Evolutionary conservation across 2,113 vertebrate genomes (phyloP).

Genomic region (Emydura subglobosa): DNA sequence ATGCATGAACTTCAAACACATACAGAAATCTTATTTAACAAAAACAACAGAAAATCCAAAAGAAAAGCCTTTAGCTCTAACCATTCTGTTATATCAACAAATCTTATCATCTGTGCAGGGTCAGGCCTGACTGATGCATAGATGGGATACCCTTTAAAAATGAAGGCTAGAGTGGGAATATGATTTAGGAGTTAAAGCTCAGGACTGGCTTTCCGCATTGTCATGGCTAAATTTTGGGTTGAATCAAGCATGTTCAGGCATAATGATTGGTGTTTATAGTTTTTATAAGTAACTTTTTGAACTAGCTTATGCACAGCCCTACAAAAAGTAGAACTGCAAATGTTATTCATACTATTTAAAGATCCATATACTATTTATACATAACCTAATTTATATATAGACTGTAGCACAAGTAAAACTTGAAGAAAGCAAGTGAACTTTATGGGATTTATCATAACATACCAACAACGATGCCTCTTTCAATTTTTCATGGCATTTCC

Average conservation of each 20-base stretch:
- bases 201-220: not conserved
- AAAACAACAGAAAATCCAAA: not conserved
- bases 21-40: not conserved
- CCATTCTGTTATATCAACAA: not conserved
- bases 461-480: not conserved
- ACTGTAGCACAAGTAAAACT: not conserved
- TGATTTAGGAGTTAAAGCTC: not conserved
- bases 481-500: constrained; percentile 7
- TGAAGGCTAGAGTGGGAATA: not conserved
- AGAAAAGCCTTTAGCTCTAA: not conserved
- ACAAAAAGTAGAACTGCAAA: not conserved
- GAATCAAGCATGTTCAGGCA: not conserved
- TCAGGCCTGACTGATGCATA: accelerated
- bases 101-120: not conserved
- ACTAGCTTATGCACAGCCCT: accelerated
- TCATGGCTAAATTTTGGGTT: not conserved
- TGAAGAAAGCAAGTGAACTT: not conserved
- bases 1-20: accelerated
- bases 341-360: not conserved
- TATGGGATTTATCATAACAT: not conserved
- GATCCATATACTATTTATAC: accelerated
- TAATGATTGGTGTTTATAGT: not conserved
- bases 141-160: accelerated
- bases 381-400: not conserved
- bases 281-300: not conserved